Percentiles rank a stretch among this genome's conserved stretches.
Conservation (phyloP, 37 sponge, comb jelly and placozoan species). For the Ianthella basta region DNA sequence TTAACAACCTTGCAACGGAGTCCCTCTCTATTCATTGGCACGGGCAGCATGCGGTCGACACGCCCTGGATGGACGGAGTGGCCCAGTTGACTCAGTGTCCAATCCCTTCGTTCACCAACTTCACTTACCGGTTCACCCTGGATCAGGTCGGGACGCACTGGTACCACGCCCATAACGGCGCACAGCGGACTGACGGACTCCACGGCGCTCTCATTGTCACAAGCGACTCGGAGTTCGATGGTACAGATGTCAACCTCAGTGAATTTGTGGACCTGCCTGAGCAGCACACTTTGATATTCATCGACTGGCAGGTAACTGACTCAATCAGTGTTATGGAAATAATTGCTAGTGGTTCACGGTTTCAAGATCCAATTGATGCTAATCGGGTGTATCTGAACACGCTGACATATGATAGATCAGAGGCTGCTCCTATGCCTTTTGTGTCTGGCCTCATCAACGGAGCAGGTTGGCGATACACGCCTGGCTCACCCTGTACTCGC, state of each 20-base stretch:
- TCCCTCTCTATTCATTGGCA: constrained; percentile 84
- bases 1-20: constrained; percentile 65
- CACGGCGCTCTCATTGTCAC: constrained; percentile 76
- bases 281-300: constrained; percentile 64
- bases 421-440: constrained; percentile 65
- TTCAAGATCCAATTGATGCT: neutral
- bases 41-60: constrained; percentile 74
- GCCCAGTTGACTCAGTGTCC: constrained; percentile 68
- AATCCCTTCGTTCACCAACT: constrained; percentile 51
- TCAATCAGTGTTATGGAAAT: constrained; percentile 45
- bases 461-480: constrained; percentile 45
- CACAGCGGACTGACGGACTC: constrained; percentile 79
- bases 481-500: neutral
- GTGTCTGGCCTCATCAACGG: constrained; percentile 88
- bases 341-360: constrained; percentile 20
- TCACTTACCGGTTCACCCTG: constrained; percentile 68
- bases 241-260: neutral
- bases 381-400: neutral
- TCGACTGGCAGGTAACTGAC: constrained; percentile 74
- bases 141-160: constrained; percentile 74
- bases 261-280: constrained; percentile 47
- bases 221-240: neutral
- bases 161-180: constrained; percentile 86
- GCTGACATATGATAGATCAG: constrained; percentile 49
- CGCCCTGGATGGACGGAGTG: constrained; percentile 86